phyloP scores from a whole-genome alignment of 2,797 vertebrate genomes.

The Eulemur mongoz region DNA sequence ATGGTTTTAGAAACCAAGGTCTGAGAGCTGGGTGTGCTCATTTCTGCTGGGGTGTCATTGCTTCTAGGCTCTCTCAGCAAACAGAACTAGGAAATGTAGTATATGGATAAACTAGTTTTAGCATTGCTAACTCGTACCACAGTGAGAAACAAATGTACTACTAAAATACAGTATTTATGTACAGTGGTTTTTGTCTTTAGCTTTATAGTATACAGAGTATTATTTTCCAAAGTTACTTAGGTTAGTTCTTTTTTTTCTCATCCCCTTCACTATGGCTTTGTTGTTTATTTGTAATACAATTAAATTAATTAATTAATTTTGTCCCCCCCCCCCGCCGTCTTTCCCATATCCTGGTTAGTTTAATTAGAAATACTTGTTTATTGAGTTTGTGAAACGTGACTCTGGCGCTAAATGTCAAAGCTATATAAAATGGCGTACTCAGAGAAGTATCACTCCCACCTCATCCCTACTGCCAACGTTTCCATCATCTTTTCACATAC shows the following conservation, averaged over 20 bases:
- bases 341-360: not conserved
- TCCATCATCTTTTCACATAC: not conserved
- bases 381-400: not conserved
- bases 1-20: not conserved
- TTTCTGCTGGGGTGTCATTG: not conserved
- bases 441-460: not conserved
- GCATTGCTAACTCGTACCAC: not conserved
- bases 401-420: not conserved
- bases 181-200: not conserved
- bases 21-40: not conserved
- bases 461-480: not conserved
- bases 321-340: not conserved
- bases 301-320: not conserved
- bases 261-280: not conserved
- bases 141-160: not conserved
- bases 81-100: not conserved
- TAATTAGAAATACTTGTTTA: not conserved
- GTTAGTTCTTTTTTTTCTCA: not conserved
- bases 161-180: not conserved
- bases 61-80: not conserved
- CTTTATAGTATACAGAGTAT: not conserved
- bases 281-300: conserved; percentile 1
- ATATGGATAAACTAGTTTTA: not conserved
- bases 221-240: not conserved
- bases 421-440: not conserved